Conservation (phyloP, 2,888 invertebrate species). For the Aphodius granarius region DNA sequence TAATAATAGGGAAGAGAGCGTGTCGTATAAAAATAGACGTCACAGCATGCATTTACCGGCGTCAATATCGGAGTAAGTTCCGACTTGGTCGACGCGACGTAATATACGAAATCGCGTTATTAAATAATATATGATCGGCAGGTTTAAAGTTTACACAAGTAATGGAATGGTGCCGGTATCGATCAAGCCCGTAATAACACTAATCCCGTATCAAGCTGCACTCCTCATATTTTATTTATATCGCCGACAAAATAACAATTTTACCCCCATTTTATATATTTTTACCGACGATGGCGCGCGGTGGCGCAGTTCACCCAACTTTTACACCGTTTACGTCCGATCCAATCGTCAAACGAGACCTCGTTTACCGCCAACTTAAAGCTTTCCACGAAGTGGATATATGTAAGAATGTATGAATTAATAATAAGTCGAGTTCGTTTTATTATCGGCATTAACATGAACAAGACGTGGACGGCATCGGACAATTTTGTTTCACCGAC, state of each 20-base stretch:
- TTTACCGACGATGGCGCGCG: constrained; percentile 19
- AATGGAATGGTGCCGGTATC: constrained; percentile 47
- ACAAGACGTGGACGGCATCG: background rate
- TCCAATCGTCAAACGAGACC: background rate
- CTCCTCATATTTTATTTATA: constrained; percentile 46
- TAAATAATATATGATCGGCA: constrained; percentile 46
- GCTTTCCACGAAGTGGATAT: background rate
- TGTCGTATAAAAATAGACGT: background rate
- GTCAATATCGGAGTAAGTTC: background rate
- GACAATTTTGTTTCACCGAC: background rate
- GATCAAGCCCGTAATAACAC: constrained; percentile 48
- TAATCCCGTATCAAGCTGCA: constrained; percentile 45
- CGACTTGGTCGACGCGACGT: background rate
- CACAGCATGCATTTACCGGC: background rate
- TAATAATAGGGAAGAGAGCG: background rate
- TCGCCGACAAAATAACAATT: constrained; percentile 46
- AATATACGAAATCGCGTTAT: constrained; percentile 38
- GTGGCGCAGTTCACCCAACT: background rate
- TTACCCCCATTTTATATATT: constrained; percentile 37
- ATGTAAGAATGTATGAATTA: background rate
- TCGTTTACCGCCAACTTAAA: background rate
- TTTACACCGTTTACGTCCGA: background rate
- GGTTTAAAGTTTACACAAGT: constrained; percentile 51
- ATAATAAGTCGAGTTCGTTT: background rate
- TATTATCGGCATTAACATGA: background rate